A percentile compares a stretch with the other conserved stretches of the same genome.
These are phyloP conservation scores for Cheilosia grossa DNA, from an alignment of 2,888 invertebrate genomes.

Conservation along the genomic window DNA sequence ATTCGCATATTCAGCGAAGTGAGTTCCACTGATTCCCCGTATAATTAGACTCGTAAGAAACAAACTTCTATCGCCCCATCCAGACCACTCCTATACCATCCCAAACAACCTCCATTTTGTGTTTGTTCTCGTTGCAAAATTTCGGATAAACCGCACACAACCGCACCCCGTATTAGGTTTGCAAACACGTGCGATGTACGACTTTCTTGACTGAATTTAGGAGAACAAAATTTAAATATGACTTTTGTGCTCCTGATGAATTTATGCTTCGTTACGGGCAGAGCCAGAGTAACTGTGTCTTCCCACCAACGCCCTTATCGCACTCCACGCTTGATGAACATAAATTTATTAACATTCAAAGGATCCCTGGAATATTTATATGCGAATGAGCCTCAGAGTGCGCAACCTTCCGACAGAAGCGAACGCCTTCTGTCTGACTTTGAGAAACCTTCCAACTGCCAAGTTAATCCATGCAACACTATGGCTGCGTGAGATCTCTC, in stretches of 20 bases:
- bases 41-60: background rate
- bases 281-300: background rate
- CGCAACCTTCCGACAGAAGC: slow-evolving; percentile 46
- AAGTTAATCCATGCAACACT: slow-evolving; percentile 63
- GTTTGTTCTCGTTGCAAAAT: slow-evolving; percentile 5
- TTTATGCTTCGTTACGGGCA: slow-evolving; percentile 58
- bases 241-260: slow-evolving; percentile 69
- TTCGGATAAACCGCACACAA: slow-evolving; percentile 50
- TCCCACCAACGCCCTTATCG: slow-evolving; percentile 29
- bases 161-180: slow-evolving; percentile 29
- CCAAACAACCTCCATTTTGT: slow-evolving; percentile 11
- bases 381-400: slow-evolving; percentile 63
- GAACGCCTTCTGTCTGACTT: slow-evolving; percentile 44
- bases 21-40: no score
- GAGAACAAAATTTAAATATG: slow-evolving; percentile 65
- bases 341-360: slow-evolving; percentile 75
- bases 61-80: background rate
- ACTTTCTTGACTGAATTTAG: slow-evolving; percentile 46
- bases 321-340: slow-evolving; percentile 63
- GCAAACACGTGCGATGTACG: slow-evolving; percentile 64
- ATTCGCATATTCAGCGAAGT: no score
- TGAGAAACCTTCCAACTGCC: slow-evolving; percentile 22
- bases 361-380: slow-evolving; percentile 72
- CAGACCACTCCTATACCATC: background rate
- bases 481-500: slow-evolving; percentile 67